Base-by-base conservation (phyloP, 2,888 invertebrate species). In the Dryobota labecula region DNA sequence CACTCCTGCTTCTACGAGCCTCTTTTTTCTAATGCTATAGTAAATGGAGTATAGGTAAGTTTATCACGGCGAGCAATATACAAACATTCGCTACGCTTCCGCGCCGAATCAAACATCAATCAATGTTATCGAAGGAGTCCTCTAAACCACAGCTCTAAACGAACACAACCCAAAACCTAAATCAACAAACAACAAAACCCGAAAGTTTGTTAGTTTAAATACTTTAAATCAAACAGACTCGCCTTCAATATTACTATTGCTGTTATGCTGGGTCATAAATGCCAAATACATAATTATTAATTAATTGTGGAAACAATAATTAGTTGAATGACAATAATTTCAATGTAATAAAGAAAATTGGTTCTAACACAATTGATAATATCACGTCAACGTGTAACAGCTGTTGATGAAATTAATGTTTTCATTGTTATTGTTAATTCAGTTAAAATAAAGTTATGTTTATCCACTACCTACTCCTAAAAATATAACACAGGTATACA, bases 321-420 rank as follows among this genome's bases (percentile, higher is more conserved):
- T 63, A n/a, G n/a, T n/a, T 20, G 36, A 51, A 57, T 57, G 36
- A 51, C 56, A 72, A 71, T 49, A 0, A 71, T 47, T 72, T 33
- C 3, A 60, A 45, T 45, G n/a, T 45, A n/a, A 54, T 54, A 56
- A 56, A 41, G 7, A 41, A 27, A 62, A 72, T 56, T 43, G 33
- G 27, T 53, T 56, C 53, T 71, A 51, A 60, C 27, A 71, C 41
- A 27, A 41, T 72, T 56, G 47, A 62, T 61, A 71, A 54, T 47
- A 33, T 49, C 54, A 62, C 33, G 47, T 11, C 54, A 33, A 33
- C n/a, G 24, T 11, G 15, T 30, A 20, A 38, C 66, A 18, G 45
- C 38, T 56, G 15, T 56, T 49, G 20, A 69, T 49, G 9, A 30
- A 27, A n/a, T 66, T 1, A 27, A 69, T 36, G 18, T 33, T 45